Evolutionary conservation across 2,888 invertebrate genomes (phyloP).

Genomic region (Abrostola tripartita): DNA sequence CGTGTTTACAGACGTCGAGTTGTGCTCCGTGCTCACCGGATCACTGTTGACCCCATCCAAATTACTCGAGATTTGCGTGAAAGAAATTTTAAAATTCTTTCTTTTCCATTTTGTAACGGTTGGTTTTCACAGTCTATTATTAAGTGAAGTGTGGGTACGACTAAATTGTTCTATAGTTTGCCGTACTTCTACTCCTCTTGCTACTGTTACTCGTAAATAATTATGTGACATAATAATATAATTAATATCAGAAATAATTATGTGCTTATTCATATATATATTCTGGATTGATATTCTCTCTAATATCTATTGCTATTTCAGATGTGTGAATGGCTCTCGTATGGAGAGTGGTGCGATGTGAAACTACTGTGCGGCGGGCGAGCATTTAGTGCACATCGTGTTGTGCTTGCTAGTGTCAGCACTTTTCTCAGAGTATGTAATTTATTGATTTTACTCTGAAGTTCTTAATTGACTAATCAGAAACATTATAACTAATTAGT

Average conservation of each 20-base stretch:
- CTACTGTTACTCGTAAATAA: conserved; percentile 6
- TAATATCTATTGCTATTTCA: conserved; percentile 62
- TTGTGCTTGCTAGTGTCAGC: conserved; percentile 91
- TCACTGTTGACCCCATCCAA: conserved; percentile 61
- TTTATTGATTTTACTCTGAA: conserved; percentile 12
- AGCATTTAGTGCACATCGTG: conserved; percentile 90
- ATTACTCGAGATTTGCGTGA: conserved; percentile 67
- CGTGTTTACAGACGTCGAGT: conserved; percentile 71
- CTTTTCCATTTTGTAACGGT: conserved; percentile 63
- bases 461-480: too few species aligned
- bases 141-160: conserved; percentile 41
- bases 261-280: background rate
- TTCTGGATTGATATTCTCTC: conserved; percentile 31
- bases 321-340: conserved; percentile 82
- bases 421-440: conserved; percentile 89
- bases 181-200: too few species aligned
- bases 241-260: too few species aligned
- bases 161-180: conserved; percentile 37
- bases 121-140: conserved; percentile 62
- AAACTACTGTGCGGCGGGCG: conserved; percentile 90
- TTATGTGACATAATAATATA: background rate
- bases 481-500: conserved; percentile 23
- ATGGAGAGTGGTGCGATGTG: conserved; percentile 89
- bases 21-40: conserved; percentile 61
- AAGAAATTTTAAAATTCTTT: conserved; percentile 63